Evolutionary conservation across 2,888 invertebrate genomes (phyloP).

Genomic region (Nudaria mundana): DNA sequence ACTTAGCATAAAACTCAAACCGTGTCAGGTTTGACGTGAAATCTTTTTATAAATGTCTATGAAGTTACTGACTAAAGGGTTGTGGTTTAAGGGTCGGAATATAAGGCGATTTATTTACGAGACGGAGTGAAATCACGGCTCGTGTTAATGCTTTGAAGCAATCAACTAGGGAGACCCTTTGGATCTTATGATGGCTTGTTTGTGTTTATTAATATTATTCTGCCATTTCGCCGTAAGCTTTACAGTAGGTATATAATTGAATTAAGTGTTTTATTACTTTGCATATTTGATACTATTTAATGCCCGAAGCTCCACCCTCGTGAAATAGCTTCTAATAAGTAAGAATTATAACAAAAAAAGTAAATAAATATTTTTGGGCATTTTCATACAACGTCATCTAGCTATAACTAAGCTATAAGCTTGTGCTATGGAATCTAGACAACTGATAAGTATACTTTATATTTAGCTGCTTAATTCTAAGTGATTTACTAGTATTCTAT

Average conservation of each 20-base stretch:
- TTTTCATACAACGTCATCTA: no score
- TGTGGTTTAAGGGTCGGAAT: constrained; percentile 21
- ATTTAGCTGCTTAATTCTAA: no score
- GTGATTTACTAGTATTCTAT: no score
- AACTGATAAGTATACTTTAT: no score
- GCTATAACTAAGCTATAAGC: no score
- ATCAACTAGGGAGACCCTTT: constrained; percentile 10
- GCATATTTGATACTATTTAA: neutral
- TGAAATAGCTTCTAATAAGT: neutral
- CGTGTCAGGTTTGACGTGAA: constrained; percentile 36
- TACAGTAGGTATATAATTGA: neutral
- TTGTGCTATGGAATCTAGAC: no score
- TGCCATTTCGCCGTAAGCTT: neutral
- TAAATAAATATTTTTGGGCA: no score
- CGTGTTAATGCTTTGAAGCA: constrained; percentile 13
- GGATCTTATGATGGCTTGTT: constrained; percentile 1
- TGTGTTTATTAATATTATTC: neutral
- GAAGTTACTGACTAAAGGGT: constrained; percentile 19
- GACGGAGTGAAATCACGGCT: constrained; percentile 7
- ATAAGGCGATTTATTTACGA: constrained; percentile 11
- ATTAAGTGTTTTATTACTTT: neutral
- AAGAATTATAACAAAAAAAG: neutral
- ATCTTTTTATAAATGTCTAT: constrained; percentile 36
- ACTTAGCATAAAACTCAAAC: no score
- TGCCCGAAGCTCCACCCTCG: neutral